These are phyloP conservation scores for Sebastes vulpes DNA, from an alignment of 2,797 vertebrate genomes.

Conservation along the genomic window DNA sequence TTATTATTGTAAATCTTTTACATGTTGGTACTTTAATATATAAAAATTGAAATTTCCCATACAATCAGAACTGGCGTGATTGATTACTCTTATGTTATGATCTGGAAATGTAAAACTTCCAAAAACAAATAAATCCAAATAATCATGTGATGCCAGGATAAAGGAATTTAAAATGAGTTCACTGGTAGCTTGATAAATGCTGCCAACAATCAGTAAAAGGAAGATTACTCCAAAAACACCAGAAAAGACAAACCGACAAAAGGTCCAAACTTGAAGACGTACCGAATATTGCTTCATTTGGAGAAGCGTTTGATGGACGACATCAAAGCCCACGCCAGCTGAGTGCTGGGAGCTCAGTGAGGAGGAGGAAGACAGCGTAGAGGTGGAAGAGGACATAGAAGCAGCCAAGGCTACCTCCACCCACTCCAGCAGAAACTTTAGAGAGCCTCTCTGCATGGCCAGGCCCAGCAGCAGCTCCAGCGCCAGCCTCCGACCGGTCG, in stretches of 20 bases:
- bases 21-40: not conserved
- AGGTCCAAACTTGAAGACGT: slow-evolving; percentile 33
- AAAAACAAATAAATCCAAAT: not conserved
- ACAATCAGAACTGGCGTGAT: not conserved
- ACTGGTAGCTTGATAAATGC: not conserved
- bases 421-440: slow-evolving; percentile 89
- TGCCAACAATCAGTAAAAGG: not conserved
- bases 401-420: slow-evolving; percentile 88
- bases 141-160: not conserved
- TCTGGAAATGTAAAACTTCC: not conserved
- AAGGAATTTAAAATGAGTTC: not conserved
- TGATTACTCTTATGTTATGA: not conserved
- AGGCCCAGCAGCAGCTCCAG: slow-evolving; percentile 87
- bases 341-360: slow-evolving; percentile 66
- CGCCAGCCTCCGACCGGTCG: slow-evolving; percentile 82
- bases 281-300: slow-evolving; percentile 90
- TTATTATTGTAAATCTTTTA: no score
- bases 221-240: not conserved
- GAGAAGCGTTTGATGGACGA: slow-evolving; percentile 85
- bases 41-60: no score
- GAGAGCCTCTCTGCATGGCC: slow-evolving; percentile 87
- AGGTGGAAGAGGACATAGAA: slow-evolving; percentile 71
- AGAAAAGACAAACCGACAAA: not conserved
- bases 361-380: slow-evolving; percentile 65
- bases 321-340: slow-evolving; percentile 82